Percentiles rank a stretch among this genome's conserved stretches.
phyloP scores from a whole-genome alignment of 53 echinoderm and acorn worm genomes.

The Hippasteria phrygiana region DNA sequence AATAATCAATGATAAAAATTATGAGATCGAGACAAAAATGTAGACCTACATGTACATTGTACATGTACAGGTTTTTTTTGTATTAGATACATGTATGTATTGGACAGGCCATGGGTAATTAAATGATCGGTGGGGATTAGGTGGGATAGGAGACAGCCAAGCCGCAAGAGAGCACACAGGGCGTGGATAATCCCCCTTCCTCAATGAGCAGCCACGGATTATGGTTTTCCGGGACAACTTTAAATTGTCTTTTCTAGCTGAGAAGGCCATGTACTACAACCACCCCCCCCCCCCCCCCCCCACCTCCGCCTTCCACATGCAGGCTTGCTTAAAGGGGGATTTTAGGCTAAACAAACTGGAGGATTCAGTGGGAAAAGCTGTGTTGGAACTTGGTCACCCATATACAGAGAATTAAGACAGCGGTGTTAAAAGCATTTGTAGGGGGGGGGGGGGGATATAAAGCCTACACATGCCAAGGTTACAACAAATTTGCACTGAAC shows the following conservation, averaged over 20 bases:
- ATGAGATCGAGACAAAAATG: too few species aligned
- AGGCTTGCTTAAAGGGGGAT: conserved; percentile 2
- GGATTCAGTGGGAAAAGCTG: not conserved
- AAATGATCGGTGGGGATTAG: conserved; percentile 7
- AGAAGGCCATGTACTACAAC: not conserved
- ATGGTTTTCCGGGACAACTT: conserved; percentile 19
- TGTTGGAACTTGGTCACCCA: conserved; percentile 7
- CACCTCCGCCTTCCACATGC: not conserved
- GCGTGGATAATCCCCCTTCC: conserved; percentile 37
- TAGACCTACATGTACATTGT: too few species aligned
- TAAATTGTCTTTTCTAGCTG: not conserved
- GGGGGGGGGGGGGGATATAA: not conserved
- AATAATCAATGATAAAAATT: too few species aligned
- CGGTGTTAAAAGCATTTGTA: conserved; percentile 24
- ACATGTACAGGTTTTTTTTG: not conserved
- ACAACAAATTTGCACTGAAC: too few species aligned
- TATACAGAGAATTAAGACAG: conserved; percentile 3
- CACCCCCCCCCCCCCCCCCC: not conserved
- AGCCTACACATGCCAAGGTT: too few species aligned
- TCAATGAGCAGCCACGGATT: conserved; percentile 7
- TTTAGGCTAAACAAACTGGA: conserved; percentile 4
- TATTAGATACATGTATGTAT: not conserved
- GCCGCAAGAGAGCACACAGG: conserved; percentile 9
- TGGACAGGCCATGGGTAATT: conserved; percentile 4
- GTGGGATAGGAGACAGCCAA: conserved; percentile 2